Percentiles rank a stretch among this genome's conserved stretches.
Conservation (phyloP, 1,140 invertebrate genomes). For the Sinella curviseta region DNA sequence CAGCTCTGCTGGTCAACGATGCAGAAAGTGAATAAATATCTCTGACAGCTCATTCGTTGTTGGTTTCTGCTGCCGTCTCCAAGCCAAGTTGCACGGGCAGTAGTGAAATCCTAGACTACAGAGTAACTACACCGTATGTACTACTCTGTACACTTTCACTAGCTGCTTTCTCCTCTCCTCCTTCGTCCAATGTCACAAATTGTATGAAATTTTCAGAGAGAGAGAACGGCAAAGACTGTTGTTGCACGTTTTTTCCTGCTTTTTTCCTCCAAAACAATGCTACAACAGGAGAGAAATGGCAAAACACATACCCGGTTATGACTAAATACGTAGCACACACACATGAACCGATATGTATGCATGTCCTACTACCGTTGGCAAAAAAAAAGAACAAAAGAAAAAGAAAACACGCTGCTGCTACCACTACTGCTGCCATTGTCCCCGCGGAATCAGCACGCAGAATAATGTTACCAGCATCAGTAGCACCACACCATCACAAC, state of each 20-base stretch:
- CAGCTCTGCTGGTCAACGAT: slow-evolving; percentile 15
- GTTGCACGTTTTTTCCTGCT: not conserved
- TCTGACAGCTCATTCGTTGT: slow-evolving; percentile 5
- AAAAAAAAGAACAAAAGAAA: too few species aligned
- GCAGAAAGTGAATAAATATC: slow-evolving; percentile 21
- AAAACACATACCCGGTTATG: too few species aligned
- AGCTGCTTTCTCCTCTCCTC: too few species aligned
- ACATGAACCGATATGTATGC: too few species aligned
- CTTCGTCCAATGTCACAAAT: not conserved
- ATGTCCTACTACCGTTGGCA: too few species aligned
- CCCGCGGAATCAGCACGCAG: not conserved
- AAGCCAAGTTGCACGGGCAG: not conserved
- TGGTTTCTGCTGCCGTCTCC: not conserved
- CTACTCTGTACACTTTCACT: too few species aligned
- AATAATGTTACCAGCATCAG: not conserved
- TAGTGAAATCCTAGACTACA: not conserved
- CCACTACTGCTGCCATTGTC: too few species aligned
- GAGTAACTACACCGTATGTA: too few species aligned
- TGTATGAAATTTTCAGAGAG: not conserved
- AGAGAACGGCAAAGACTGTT: not conserved
- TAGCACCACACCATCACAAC: too few species aligned
- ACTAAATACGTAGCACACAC: too few species aligned
- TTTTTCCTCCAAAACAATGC: not conserved
- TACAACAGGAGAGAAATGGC: too few species aligned
- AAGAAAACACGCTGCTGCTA: too few species aligned